phyloP scores from a whole-genome alignment of 2,797 vertebrate species.

The Oreonectes daqikongensis region DNA sequence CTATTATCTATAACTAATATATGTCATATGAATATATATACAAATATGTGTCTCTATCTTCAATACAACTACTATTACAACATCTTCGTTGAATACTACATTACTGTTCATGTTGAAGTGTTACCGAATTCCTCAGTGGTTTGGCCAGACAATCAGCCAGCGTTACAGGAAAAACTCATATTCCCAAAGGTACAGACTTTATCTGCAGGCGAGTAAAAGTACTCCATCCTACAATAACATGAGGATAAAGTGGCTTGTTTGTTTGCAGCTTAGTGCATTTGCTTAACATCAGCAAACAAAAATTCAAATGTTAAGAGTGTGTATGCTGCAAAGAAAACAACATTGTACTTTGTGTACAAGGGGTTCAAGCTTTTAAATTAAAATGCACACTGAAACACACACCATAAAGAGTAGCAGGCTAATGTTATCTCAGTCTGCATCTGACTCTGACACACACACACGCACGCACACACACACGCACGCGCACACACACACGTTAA shows the following conservation, averaged over 20 bases:
- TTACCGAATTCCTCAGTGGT: conserved; percentile 7
- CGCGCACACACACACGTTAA: not conserved
- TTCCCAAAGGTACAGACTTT: conserved; percentile 15
- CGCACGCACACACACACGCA: no score
- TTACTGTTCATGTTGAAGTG: conserved; percentile 12
- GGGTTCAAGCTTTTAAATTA: not conserved
- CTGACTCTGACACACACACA: not conserved
- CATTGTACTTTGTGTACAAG: not conserved
- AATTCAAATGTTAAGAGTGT: not conserved
- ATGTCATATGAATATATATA: no score
- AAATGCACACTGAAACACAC: not conserved
- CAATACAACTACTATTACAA: not conserved
- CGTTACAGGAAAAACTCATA: conserved; percentile 6
- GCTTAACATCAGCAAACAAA: conserved; percentile 8
- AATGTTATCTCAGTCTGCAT: not conserved
- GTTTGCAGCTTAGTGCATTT: conserved; percentile 14
- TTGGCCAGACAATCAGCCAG: conserved; percentile 6
- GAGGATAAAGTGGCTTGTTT: conserved; percentile 18
- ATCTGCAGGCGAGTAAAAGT: conserved; percentile 5
- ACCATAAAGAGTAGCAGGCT: not conserved
- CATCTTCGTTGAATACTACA: not conserved
- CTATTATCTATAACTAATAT: not conserved
- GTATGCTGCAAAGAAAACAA: conserved; percentile 4
- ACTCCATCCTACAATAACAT: conserved; percentile 14
- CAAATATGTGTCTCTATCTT: not conserved